Conservation (phyloP, 1,140 invertebrate species). For the Trialeurodes vaporariorum region DNA sequence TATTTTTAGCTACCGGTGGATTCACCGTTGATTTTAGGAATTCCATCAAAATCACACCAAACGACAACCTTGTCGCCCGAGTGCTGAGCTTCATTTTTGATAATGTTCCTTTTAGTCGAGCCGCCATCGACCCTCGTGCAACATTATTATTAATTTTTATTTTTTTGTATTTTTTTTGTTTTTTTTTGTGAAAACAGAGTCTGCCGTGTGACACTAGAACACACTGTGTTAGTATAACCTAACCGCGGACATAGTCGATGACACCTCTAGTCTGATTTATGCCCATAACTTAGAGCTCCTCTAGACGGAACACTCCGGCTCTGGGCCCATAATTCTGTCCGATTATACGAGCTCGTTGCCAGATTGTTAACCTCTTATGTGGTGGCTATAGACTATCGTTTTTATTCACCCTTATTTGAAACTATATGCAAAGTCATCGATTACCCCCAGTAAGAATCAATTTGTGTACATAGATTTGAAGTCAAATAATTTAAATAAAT, state of each 20-base stretch:
- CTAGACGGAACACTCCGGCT: background rate
- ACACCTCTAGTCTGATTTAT: background rate
- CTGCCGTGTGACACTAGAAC: background rate
- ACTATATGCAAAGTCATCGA: too few relatives aligned
- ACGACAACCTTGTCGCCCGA: too few relatives aligned
- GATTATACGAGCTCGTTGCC: background rate
- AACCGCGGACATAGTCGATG: background rate
- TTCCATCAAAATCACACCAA: too few relatives aligned
- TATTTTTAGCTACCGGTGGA: too few relatives aligned
- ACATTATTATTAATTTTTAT: background rate
- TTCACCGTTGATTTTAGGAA: too few relatives aligned
- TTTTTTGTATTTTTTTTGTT: background rate
- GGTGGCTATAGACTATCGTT: too few relatives aligned
- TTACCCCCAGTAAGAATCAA: too few relatives aligned
- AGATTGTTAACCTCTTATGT: background rate
- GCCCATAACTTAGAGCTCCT: background rate
- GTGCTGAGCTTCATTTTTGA: too few relatives aligned
- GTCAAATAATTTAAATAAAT: too few relatives aligned
- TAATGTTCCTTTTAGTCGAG: too few relatives aligned
- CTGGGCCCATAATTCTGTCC: background rate
- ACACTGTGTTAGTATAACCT: background rate
- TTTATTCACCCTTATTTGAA: too few relatives aligned
- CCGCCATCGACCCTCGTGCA: background rate
- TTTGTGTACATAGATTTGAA: too few relatives aligned
- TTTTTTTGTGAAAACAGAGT: background rate